A percentile compares a stretch with the other conserved stretches of the same genome.
These are phyloP conservation scores for Andrena fulva DNA, from an alignment of 2,888 invertebrate species.

Conservation along the genomic window DNA sequence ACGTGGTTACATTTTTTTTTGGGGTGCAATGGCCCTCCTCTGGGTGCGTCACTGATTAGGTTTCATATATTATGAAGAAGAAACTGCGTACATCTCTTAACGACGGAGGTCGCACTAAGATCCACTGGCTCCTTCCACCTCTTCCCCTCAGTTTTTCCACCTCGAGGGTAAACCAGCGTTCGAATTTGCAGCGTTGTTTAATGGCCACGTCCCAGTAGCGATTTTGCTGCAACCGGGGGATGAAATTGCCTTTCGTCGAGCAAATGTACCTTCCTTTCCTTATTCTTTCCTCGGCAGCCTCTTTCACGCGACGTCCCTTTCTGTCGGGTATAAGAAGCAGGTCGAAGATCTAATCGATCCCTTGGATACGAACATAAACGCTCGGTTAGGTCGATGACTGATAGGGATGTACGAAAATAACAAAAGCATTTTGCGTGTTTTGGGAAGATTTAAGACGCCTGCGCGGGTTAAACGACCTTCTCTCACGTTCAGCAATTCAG, in stretches of 20 bases:
- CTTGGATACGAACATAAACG: slow-evolving; percentile 73
- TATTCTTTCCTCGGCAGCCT: background rate
- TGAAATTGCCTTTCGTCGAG: slow-evolving; percentile 18
- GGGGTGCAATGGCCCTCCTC: no score
- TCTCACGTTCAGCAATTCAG: background rate
- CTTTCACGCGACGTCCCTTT: slow-evolving; percentile 20
- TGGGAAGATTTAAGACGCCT: background rate
- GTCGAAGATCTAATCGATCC: slow-evolving; percentile 44
- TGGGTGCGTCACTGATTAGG: no score
- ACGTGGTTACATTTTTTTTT: no score
- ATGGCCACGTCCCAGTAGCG: no score
- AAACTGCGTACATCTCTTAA: no score
- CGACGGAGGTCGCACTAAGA: no score
- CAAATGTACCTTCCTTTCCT: background rate
- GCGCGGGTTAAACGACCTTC: background rate
- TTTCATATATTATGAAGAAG: no score
- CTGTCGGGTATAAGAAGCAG: slow-evolving; percentile 28
- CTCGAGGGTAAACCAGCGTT: no score
- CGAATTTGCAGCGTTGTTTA: no score
- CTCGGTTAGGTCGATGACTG: slow-evolving; percentile 73
- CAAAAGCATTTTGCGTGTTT: background rate
- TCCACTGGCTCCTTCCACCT: no score
- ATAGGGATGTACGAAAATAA: background rate
- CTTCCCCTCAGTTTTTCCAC: no score
- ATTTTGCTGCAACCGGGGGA: background rate